Conservation (phyloP, 2,888 invertebrate species). For the Xestia sexstrigata region DNA sequence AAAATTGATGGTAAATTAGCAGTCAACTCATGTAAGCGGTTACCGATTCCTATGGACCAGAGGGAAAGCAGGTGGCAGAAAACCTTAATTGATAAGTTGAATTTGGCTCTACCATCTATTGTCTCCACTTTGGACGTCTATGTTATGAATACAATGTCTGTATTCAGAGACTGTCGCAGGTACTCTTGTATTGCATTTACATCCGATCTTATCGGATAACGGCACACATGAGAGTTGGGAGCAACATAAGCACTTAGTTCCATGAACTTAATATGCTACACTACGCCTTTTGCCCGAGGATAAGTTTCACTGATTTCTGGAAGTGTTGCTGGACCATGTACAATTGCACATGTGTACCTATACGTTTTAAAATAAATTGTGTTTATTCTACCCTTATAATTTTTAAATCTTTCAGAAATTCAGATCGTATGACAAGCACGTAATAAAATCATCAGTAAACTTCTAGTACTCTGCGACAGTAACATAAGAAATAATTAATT, state of each 20-base stretch:
- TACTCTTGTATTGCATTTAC: constrained; percentile 22
- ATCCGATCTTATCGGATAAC: constrained; percentile 25
- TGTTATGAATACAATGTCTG: constrained; percentile 8
- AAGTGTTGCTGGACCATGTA: background rate
- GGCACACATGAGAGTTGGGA: background rate
- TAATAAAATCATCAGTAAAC: background rate
- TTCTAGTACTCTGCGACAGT: background rate
- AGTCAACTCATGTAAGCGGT: background rate
- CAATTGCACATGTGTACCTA: background rate
- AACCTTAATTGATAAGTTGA: background rate
- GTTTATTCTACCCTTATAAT: background rate
- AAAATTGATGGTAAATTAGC: background rate
- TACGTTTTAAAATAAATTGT: background rate
- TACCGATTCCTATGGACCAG: background rate
- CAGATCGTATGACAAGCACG: background rate
- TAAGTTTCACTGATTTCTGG: constrained; percentile 9
- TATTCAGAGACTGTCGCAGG: constrained; percentile 22
- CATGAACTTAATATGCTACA: constrained; percentile 23
- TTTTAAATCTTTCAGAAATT: background rate
- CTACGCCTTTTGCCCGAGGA: background rate
- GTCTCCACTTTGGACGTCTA: constrained; percentile 4
- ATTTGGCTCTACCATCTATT: background rate
- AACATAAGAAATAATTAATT: background rate
- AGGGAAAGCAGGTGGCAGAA: background rate
- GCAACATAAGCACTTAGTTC: constrained; percentile 8